Evolutionary conservation across 2,113 vertebrate genomes (phyloP).

Genomic region (Halichoeres trimaculatus): DNA sequence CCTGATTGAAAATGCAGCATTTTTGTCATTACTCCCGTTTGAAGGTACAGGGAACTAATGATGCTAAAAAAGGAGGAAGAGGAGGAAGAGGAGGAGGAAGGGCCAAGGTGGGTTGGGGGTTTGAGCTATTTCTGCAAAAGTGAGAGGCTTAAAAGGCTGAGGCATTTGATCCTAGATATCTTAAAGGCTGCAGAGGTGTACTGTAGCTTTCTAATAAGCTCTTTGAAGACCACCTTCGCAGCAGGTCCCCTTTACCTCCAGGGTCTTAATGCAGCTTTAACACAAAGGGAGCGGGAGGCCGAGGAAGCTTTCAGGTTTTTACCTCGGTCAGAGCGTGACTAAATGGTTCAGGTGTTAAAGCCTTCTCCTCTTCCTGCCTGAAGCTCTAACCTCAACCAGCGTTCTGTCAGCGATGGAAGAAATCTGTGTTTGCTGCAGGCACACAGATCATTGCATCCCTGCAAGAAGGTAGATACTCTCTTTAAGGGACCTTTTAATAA

Average conservation of each 20-base stretch:
- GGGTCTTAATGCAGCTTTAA: slow-evolving; percentile 48
- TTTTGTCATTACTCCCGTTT: slow-evolving; percentile 53
- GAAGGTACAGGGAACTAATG: slow-evolving; percentile 70
- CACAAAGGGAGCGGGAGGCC: slow-evolving; percentile 40
- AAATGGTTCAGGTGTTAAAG: slow-evolving; percentile 47
- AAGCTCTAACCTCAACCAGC: neutral
- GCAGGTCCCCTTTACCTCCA: slow-evolving; percentile 41
- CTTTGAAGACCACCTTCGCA: slow-evolving; percentile 74
- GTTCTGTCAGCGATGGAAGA: neutral
- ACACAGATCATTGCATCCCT: neutral
- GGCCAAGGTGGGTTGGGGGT: slow-evolving; percentile 1
- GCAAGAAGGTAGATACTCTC: neutral
- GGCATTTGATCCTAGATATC: slow-evolving; percentile 76
- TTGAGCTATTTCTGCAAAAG: slow-evolving; percentile 48
- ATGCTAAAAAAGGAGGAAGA: slow-evolving; percentile 50
- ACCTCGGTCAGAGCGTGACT: slow-evolving; percentile 14
- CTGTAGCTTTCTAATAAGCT: slow-evolving; percentile 66
- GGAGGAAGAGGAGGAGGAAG: neutral
- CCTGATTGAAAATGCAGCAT: slow-evolving; percentile 53
- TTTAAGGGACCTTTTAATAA: no score
- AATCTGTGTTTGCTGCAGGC: neutral
- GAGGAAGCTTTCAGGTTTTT: slow-evolving; percentile 21
- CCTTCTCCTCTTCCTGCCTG: neutral
- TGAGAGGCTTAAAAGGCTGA: slow-evolving; percentile 53
- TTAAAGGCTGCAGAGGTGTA: slow-evolving; percentile 74